Conservation (phyloP, 1,140 invertebrate species). For the Pantala flavescens region DNA sequence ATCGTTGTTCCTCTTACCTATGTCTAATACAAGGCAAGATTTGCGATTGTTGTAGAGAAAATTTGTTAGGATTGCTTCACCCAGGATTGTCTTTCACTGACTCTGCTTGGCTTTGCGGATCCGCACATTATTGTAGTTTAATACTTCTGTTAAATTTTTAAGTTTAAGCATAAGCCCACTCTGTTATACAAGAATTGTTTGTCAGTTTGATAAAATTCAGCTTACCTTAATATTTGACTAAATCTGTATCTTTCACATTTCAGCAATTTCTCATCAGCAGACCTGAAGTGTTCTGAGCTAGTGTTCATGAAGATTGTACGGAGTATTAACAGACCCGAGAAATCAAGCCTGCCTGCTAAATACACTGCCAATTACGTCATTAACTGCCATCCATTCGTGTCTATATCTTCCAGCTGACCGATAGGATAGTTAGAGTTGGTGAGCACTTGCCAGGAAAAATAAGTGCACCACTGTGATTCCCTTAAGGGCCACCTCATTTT, state of each 20-base stretch:
- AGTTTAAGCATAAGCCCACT: no score
- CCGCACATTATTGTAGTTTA: neutral
- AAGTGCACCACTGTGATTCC: constrained; percentile 1
- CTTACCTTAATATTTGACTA: no score
- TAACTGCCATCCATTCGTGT: neutral
- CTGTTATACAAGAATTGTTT: no score
- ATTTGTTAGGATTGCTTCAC: neutral
- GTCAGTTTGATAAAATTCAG: no score
- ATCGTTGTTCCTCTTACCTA: neutral
- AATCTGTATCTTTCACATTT: neutral
- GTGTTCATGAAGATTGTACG: neutral
- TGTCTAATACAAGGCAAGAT: neutral
- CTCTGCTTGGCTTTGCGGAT: constrained; percentile 3
- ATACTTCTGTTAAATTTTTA: no score
- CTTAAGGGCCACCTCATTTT: neutral
- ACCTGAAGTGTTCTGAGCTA: neutral
- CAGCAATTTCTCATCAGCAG: neutral
- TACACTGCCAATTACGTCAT: neutral
- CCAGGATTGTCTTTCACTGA: neutral
- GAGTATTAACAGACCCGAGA: neutral
- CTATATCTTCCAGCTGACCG: neutral
- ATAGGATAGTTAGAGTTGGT: neutral
- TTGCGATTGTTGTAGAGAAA: neutral
- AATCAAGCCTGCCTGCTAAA: neutral
- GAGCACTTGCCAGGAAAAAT: constrained; percentile 8